Conservation (phyloP, 2,888 invertebrate genomes). For the Protodeltote pygarga region DNA sequence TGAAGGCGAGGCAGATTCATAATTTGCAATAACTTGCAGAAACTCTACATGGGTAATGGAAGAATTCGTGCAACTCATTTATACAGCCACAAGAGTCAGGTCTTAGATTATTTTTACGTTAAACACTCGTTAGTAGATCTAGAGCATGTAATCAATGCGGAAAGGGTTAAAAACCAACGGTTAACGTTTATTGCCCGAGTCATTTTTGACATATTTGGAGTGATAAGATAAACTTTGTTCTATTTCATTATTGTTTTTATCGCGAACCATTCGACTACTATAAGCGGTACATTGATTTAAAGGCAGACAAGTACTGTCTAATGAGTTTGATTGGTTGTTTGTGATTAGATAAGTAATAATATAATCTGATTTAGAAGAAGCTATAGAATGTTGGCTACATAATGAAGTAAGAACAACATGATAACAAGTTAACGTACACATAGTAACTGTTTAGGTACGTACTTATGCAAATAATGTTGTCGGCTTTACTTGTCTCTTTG, state of each 20-base stretch:
- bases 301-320: constrained; percentile 3
- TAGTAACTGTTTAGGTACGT: neutral
- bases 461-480: neutral
- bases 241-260: constrained; percentile 3
- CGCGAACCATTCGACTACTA: neutral
- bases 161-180: constrained; percentile 7
- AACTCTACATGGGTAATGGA: constrained; percentile 13
- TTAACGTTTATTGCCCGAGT: constrained; percentile 8
- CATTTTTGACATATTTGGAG: constrained; percentile 19
- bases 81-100: neutral
- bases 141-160: constrained; percentile 26
- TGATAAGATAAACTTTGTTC: constrained; percentile 34
- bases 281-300: neutral
- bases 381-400: neutral
- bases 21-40: constrained; percentile 33
- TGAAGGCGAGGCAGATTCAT: constrained; percentile 23
- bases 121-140: constrained; percentile 21
- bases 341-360: constrained; percentile 23
- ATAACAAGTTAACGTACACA: constrained; percentile 11
- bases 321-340: constrained; percentile 17
- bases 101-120: constrained; percentile 8
- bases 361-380: constrained; percentile 30
- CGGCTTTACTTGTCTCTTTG: constrained; percentile 3
- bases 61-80: constrained; percentile 1
- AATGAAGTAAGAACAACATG: constrained; percentile 10